Evolutionary conservation across 2,797 vertebrate species (phyloP).

Genomic region (Lepidocolaptes lacrymiger): DNA sequence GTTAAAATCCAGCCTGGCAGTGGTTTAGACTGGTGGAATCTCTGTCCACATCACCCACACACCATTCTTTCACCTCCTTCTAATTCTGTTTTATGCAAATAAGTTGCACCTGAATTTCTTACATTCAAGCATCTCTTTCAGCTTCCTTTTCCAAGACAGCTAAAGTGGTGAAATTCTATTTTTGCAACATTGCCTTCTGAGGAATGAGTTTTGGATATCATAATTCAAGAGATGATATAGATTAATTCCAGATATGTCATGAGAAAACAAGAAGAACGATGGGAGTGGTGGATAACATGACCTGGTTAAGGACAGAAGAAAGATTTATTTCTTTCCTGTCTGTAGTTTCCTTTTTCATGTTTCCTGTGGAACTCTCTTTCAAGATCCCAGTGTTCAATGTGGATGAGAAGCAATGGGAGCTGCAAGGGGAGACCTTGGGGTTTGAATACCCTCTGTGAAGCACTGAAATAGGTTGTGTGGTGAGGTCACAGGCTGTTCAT

Average conservation of each 20-base stretch:
- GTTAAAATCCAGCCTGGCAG: not conserved
- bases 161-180: not conserved
- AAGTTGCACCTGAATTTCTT: not conserved
- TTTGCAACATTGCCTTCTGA: not conserved
- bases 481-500: not conserved
- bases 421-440: not conserved
- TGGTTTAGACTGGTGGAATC: not conserved
- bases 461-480: not conserved
- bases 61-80: not conserved
- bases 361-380: not conserved
- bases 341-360: not conserved
- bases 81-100: not conserved
- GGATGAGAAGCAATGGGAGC: not conserved
- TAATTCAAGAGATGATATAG: not conserved
- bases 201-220: not conserved
- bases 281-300: not conserved
- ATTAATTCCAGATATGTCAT: not conserved
- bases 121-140: fast-evolving
- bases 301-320: not conserved
- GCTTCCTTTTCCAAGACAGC: not conserved
- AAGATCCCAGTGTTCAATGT: not conserved
- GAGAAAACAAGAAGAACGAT: not conserved
- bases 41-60: not conserved
- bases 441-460: not conserved
- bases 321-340: not conserved